phyloP scores from a whole-genome alignment of 2,113 vertebrate genomes.

The Anseranas semipalmata region DNA sequence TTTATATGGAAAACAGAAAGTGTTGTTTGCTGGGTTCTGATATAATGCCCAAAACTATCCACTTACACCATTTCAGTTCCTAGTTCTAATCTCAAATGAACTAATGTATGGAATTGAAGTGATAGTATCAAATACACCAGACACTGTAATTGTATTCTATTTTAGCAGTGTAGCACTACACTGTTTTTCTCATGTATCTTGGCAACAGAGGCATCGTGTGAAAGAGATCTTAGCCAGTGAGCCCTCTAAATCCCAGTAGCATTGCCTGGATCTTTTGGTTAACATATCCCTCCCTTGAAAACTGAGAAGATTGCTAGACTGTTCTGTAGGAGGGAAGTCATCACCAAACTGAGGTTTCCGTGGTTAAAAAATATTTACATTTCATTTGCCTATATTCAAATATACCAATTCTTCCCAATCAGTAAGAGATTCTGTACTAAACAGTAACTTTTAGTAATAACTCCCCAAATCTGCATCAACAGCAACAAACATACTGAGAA shows the following conservation, averaged over 20 bases:
- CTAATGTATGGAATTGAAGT: background rate
- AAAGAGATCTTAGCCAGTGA: background rate
- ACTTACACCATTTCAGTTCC: background rate
- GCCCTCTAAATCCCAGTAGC: background rate
- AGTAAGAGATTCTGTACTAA: background rate
- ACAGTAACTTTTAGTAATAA: background rate
- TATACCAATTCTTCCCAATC: background rate
- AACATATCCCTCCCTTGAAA: background rate
- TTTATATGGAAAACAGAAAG: background rate
- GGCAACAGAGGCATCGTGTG: background rate
- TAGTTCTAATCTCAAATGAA: background rate
- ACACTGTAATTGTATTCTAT: fast-evolving
- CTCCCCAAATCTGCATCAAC: background rate
- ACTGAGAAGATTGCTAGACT: background rate
- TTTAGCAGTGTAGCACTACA: background rate
- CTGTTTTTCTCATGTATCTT: background rate
- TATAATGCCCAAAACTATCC: background rate
- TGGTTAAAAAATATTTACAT: constrained; percentile 15
- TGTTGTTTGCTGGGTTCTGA: background rate
- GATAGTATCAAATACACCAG: background rate
- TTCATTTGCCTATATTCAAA: constrained; percentile 25
- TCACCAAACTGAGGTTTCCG: background rate
- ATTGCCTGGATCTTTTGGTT: background rate
- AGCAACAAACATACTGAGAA: background rate
- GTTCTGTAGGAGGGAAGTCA: background rate